Evolutionary conservation across 2,797 vertebrate species (phyloP).

Genomic region (Xiphorhynchus erythropygius): DNA sequence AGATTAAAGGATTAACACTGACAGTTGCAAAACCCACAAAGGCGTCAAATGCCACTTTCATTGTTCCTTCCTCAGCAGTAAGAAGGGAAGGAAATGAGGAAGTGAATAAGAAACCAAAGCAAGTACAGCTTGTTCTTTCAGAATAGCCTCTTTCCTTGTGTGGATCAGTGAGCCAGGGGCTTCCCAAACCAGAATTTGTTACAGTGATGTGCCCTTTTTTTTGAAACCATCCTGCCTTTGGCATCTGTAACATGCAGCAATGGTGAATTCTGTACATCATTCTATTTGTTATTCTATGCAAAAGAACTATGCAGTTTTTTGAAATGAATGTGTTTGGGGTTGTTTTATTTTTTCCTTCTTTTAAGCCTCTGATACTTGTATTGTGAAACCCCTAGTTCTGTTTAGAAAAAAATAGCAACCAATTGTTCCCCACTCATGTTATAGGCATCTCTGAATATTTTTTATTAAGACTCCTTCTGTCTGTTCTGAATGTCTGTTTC

Average conservation of each 20-base stretch:
- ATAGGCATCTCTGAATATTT: not conserved
- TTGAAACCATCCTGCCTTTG: not conserved
- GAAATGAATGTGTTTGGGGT: fast-evolving
- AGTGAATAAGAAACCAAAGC: not conserved
- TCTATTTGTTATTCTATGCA: not conserved
- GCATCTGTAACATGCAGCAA: not conserved
- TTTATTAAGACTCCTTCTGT: not conserved
- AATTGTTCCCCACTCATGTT: not conserved
- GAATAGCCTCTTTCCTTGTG: not conserved
- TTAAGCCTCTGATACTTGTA: not conserved
- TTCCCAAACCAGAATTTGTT: not conserved
- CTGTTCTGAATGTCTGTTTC: not conserved
- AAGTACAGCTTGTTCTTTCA: not conserved
- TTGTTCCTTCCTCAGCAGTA: not conserved
- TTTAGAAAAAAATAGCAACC: not conserved
- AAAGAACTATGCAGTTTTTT: not conserved
- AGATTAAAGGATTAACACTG: constrained; percentile 21
- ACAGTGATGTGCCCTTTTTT: not conserved
- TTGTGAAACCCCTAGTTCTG: fast-evolving
- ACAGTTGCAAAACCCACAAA: not conserved
- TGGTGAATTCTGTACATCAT: not conserved
- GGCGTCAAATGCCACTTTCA: not conserved
- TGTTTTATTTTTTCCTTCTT: not conserved
- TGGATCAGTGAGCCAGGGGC: not conserved
- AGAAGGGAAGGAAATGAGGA: not conserved